Percentiles rank a stretch among this genome's conserved stretches.
phyloP scores from a whole-genome alignment of 2,888 invertebrate genomes.

The Prosopocoilus inquinatus region DNA sequence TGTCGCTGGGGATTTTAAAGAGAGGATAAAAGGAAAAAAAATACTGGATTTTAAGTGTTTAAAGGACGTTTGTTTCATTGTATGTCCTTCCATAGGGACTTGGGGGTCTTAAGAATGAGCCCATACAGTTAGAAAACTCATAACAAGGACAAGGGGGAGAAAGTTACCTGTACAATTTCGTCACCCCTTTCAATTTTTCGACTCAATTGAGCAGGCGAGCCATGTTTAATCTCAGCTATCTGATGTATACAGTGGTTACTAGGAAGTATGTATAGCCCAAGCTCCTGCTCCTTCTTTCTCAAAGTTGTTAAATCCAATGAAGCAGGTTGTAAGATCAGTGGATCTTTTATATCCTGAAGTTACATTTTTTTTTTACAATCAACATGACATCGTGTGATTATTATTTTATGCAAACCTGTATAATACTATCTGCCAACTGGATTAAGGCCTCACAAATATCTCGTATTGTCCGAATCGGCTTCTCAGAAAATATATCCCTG shows the following conservation, averaged over 20 bases:
- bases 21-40: too few species aligned
- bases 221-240: constrained; percentile 85
- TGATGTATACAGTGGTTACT: constrained; percentile 78
- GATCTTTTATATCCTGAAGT: constrained; percentile 76
- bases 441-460: constrained; percentile 73
- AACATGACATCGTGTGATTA: too few species aligned
- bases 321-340: constrained; percentile 87
- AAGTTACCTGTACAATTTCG: constrained; percentile 87
- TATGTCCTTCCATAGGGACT: too few species aligned
- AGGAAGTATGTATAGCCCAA: constrained; percentile 87
- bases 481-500: constrained; percentile 84
- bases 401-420: constrained; percentile 59
- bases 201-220: constrained; percentile 89
- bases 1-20: too few species aligned
- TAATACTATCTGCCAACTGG: constrained; percentile 78
- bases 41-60: too few species aligned
- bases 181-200: constrained; percentile 94
- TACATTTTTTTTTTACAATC: not conserved
- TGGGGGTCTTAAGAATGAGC: too few species aligned
- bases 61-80: too few species aligned
- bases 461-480: constrained; percentile 74
- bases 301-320: constrained; percentile 85
- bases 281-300: constrained; percentile 81
- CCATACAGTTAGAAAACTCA: too few species aligned
- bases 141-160: too few species aligned